A percentile compares a stretch with the other conserved stretches of the same genome.
phyloP scores from a whole-genome alignment of 2,113 vertebrate species.

The Aythya baeri region DNA sequence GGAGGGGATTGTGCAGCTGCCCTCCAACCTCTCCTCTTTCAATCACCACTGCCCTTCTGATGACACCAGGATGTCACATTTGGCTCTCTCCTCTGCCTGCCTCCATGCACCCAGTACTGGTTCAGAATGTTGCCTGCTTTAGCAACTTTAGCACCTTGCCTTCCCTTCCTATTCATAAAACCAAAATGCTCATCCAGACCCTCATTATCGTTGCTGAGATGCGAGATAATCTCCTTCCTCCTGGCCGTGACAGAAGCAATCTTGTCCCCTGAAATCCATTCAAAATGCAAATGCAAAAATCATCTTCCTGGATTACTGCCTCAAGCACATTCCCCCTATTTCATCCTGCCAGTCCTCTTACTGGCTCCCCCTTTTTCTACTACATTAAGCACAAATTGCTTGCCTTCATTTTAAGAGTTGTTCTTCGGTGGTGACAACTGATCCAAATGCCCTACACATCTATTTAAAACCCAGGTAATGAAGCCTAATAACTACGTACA shows the following conservation, averaged over 20 bases:
- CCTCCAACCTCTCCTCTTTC: not conserved
- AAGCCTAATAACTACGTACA: not conserved
- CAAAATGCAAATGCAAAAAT: slow-evolving; percentile 65
- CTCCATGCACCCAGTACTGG: not conserved
- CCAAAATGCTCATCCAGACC: not conserved
- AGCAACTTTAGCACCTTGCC: not conserved
- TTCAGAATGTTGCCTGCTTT: not conserved
- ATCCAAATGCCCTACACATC: slow-evolving; percentile 14
- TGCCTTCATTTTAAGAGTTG: slow-evolving; percentile 33
- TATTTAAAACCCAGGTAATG: slow-evolving; percentile 38
- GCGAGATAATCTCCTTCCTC: slow-evolving; percentile 2
- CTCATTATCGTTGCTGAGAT: not conserved
- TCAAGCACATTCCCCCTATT: slow-evolving; percentile 28
- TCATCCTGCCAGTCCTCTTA: slow-evolving; percentile 16
- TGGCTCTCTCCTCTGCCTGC: not conserved
- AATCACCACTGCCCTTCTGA: not conserved
- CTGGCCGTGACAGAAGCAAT: slow-evolving; percentile 25
- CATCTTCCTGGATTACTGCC: slow-evolving; percentile 51
- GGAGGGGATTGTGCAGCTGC: fast-evolving
- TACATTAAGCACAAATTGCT: slow-evolving; percentile 63
- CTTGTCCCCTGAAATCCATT: slow-evolving; percentile 34
- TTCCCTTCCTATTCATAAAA: not conserved
- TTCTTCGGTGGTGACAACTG: slow-evolving; percentile 22
- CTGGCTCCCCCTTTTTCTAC: slow-evolving; percentile 34
- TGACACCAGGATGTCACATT: not conserved